These are phyloP conservation scores for Ochropacha duplaris DNA, from an alignment of 2,888 invertebrate species.

Conservation along the genomic window DNA sequence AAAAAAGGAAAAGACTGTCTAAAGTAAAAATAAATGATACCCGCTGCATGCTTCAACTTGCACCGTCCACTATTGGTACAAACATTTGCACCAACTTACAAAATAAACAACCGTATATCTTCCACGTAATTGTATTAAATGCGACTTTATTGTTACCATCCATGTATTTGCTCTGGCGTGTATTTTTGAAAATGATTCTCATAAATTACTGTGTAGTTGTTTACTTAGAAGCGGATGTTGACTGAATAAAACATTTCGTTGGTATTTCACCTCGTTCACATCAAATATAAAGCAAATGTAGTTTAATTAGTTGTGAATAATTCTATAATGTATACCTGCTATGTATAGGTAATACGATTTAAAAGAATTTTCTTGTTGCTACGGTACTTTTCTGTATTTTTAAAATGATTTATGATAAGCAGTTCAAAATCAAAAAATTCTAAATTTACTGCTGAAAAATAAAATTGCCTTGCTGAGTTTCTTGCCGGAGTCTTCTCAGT, in stretches of 20 bases:
- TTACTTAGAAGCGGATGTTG: constrained; percentile 10
- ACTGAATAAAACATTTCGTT: constrained; percentile 1
- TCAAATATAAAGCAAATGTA: constrained; percentile 30
- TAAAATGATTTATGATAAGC: too few species aligned
- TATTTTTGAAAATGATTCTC: constrained; percentile 53
- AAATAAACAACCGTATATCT: constrained; percentile 76
- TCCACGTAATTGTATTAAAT: constrained; percentile 77
- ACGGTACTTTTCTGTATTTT: too few species aligned
- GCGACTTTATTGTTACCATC: constrained; percentile 70
- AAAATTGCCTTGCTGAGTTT: too few species aligned
- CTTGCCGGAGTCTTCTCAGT: too few species aligned
- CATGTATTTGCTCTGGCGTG: constrained; percentile 54
- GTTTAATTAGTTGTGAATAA: neutral
- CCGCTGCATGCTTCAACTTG: constrained; percentile 24
- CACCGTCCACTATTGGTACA: constrained; percentile 34
- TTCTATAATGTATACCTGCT: too few species aligned
- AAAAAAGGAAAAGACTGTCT: too few species aligned
- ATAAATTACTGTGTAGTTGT: constrained; percentile 22
- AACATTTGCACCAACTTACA: constrained; percentile 65
- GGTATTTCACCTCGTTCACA: constrained; percentile 7
- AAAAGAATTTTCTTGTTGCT: too few species aligned
- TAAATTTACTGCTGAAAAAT: too few species aligned
- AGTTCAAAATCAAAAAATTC: too few species aligned
- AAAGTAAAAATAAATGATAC: neutral
- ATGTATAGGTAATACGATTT: too few species aligned